Base-by-base conservation (phyloP, 2,797 vertebrate species). In the Enteromius trimaculatus region DNA sequence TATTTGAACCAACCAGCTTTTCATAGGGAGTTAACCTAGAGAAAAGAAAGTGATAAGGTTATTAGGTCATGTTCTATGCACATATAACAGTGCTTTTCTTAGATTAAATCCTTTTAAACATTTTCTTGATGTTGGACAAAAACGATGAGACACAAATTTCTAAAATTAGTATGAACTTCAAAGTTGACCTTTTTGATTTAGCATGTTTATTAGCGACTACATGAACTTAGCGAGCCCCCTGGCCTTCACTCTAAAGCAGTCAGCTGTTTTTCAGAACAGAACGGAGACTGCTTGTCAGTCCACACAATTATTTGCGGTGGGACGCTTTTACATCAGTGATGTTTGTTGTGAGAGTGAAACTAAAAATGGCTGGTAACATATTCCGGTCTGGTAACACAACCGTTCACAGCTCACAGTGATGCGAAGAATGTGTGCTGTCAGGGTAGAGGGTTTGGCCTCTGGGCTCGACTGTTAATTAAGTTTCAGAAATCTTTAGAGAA, bases 341-440 rank as follows among this genome's bases (percentile, higher is more conserved):
- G 78, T 88, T 90, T 79, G 86, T 91, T 91, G 88, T 89, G 91
- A 88, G 85, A 90, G 85, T 87, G 86, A 84, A 85, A 88, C 91
- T 92, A 92, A 92, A 91, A 92, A 91, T 90, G 91, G 90, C 90
- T 86, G 85, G 85, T 88, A 91, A 86, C 77, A 85, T 86, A 89
- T 88, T 39, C 37, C 37, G 37, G 37, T 39, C 37, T 39, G 37
- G 37, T 39, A 39, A 39, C 37, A 39, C 37, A 39, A 39, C 86
- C 80, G 85, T 78, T 72, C 85, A 86, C 84, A 87, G 82, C 86
- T 86, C 66, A 69, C 42, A 77, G 70, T 51, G 81, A 82, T 83
- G 86, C 68, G 83, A 85, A 87, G 86, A 89, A 86, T 84, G 78
- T 80, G 77, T 79, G 68, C 62, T 60, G 85, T 81, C 78, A 81